Base-by-base conservation (phyloP, 2,888 invertebrate species). In the Drosophila leonis region DNA sequence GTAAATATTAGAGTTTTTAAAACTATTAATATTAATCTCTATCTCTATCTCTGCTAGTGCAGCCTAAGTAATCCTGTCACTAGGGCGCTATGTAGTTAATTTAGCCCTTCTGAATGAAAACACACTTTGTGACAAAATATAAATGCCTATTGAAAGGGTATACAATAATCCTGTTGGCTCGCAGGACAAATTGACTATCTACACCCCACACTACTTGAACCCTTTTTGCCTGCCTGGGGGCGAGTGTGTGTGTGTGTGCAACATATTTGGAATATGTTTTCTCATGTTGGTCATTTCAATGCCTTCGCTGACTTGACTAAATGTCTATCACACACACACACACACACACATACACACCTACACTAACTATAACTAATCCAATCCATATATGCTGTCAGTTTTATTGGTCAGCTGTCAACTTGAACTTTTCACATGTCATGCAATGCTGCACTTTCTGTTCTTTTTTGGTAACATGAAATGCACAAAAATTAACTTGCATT, bases 321-420 rank as follows among this genome's bases (percentile, higher is more conserved):
- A 92, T 87, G 82, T 18, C 51, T 2, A 33, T 4, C 33, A 4
- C 20, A 48, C 31, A 31, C 48, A 15, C 31, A 31, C 5, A 5
- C 48, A 10, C 10, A n/a, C 49, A 18, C 49, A 3, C 33, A 4
- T 20, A 20, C 1, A 7, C 33, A 20, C 52, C 8, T 13, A 8
- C 37, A 24, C n/a, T 83, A 73, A 65, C 74, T 90, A 92, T n/a
- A 92, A 82, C 83, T 88, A 87, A 85, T 85, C 87, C 91, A 90
- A 91, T 92, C 90, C 89, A 90, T 91, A 88, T 88, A 83, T 82
- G 82, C 88, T 92, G 92, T 92, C 92, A 92, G 90, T 92, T 83
- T 83, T 90, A 88, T 90, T 90, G 83, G 90, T 78, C 69, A 79
- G 68, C 82, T 89, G 89, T 87, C 85, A 87, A 88, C 81, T 73